Base-by-base conservation (phyloP, 2,797 vertebrate genomes). In the Pangasius sanitwongsei region DNA sequence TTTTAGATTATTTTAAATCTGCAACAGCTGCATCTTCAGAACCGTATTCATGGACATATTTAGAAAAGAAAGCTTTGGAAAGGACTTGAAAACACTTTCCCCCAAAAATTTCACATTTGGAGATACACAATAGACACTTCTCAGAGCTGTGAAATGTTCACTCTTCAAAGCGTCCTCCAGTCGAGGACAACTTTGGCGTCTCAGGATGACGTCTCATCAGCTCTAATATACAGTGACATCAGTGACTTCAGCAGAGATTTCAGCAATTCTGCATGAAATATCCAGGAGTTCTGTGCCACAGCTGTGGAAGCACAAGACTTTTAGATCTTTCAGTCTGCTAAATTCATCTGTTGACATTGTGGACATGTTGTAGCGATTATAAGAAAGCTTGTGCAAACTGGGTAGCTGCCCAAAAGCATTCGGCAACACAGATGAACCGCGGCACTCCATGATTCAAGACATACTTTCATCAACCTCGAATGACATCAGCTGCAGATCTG, bases 401-500 rank as follows among this genome's bases (percentile, higher is more conserved):
- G 31, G 31, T 12, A 61, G 55, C 20, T 37, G 80, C 20, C 2
- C 12, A 6, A 82, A 82, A 82, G 80, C 80, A 25, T 61, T 28
- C 8, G 55, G 31, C 1, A 15, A 37, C 20, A 59, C 55, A 25
- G 55, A 82, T 18, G 80, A 11, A 59, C 80, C 41, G 31, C 80
- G 41, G 31, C 55, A 82, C 13, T 12, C 34, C 2, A 16, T 13
- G 44, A 15, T 5, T 59, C 2, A 1, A 20, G 4, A 1, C 20
- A 25, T 0, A 2, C 1, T 5, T 23, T 2, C 6, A 13, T 15
- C 2, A 5, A 11, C n/a, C 3, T 13, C 18, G 0, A 82, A 41
- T 13, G 80, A 82, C 41, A 61, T 59, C 1, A 59, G 9, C 31
- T 20, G 20, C 53, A 61, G 28, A 37, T 37, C 41, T 41, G 20